These are phyloP conservation scores for Alviniconcha strummeri DNA, from an alignment of 2,888 invertebrate genomes.

Conservation along the genomic window DNA sequence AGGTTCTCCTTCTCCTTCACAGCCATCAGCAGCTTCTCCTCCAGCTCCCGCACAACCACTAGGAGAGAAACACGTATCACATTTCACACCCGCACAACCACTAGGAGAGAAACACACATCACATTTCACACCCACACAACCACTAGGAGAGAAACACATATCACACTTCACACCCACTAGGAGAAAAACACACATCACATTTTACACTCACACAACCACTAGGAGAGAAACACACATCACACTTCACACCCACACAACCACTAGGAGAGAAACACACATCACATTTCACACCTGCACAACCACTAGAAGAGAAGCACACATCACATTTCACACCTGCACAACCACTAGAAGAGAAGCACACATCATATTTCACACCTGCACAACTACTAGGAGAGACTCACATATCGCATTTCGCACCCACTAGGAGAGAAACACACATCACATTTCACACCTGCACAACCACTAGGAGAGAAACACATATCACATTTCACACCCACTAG, in stretches of 20 bases:
- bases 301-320: no score
- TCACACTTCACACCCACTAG: slow-evolving; percentile 44
- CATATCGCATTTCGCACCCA: no score
- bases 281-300: no score
- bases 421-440: no score
- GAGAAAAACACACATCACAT: not conserved
- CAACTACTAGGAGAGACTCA: no score
- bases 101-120: slow-evolving; percentile 37
- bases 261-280: no score
- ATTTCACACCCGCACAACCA: slow-evolving; percentile 46
- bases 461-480: slow-evolving; percentile 39
- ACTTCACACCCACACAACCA: no score
- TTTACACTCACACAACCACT: no score
- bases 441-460: slow-evolving; percentile 45
- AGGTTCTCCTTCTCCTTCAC: slow-evolving; percentile 66
- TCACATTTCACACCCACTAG: slow-evolving; percentile 44
- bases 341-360: no score
- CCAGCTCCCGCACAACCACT: slow-evolving; percentile 60
- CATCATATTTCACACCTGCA: no score
- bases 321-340: no score
- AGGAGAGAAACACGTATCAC: not conserved
- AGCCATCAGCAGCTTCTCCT: slow-evolving; percentile 63
- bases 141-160: slow-evolving; percentile 39
- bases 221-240: no score
- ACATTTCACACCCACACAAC: slow-evolving; percentile 45